Percentiles rank a stretch among this genome's conserved stretches.
Conservation (phyloP, 2,797 vertebrate genomes). For the Intellagama lesueurii region DNA sequence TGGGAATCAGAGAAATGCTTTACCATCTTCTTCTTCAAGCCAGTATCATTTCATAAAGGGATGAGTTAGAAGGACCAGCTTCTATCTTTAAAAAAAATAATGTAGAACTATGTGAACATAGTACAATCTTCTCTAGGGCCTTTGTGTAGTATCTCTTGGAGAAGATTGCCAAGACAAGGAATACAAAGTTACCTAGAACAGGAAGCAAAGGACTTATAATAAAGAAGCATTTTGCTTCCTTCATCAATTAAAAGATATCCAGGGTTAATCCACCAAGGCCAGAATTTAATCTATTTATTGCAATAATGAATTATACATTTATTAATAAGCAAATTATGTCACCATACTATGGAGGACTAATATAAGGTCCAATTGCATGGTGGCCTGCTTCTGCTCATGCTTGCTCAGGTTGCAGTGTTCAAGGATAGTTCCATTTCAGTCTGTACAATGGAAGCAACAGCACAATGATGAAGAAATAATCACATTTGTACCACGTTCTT, state of each 20-base stretch:
- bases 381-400: conserved; percentile 49
- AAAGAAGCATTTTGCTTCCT: conserved; percentile 27
- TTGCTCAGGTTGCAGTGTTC: conserved; percentile 54
- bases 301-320: conserved; percentile 59
- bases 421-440: conserved; percentile 55
- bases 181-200: conserved; percentile 50
- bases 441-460: conserved; percentile 43
- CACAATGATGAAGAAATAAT: conserved; percentile 53
- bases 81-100: conserved; percentile 16
- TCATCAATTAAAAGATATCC: conserved; percentile 19
- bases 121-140: conserved; percentile 23
- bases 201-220: not conserved
- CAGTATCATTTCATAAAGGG: not conserved
- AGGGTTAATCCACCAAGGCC: conserved; percentile 31
- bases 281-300: conserved; percentile 52
- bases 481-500: conserved; percentile 21
- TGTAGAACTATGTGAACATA: conserved; percentile 45
- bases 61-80: not conserved
- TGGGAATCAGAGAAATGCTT: not conserved
- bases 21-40: not conserved
- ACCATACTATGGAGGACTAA: conserved; percentile 52
- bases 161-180: conserved; percentile 54
- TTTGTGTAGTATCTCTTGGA: conserved; percentile 45
- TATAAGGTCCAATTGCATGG: conserved; percentile 27
- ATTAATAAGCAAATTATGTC: conserved; percentile 62